Evolutionary conservation across 2,113 vertebrate species (phyloP).

Genomic region (Proterorhinus semilunaris): DNA sequence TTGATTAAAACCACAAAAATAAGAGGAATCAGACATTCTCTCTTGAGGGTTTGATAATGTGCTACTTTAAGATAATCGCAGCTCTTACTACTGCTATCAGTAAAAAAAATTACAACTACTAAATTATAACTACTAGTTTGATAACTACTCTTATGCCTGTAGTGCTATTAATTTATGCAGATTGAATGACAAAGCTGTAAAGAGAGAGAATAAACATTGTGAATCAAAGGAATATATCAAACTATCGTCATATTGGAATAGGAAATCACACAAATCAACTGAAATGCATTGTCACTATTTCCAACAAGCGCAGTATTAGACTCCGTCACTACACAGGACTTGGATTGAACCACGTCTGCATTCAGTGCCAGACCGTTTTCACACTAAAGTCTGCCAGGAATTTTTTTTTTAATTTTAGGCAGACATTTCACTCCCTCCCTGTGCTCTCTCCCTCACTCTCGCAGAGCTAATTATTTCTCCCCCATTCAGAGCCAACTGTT

Average conservation of each 20-base stretch:
- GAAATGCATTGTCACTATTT: slow-evolving; percentile 51
- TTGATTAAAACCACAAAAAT: background rate
- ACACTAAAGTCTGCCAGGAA: slow-evolving; percentile 64
- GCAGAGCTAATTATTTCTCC: slow-evolving; percentile 70
- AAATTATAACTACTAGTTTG: background rate
- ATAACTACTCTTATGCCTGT: background rate
- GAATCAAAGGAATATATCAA: slow-evolving; percentile 23
- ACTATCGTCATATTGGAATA: slow-evolving; percentile 30
- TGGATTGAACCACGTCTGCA: slow-evolving; percentile 50
- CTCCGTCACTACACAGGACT: slow-evolving; percentile 48
- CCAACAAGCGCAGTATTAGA: slow-evolving; percentile 48
- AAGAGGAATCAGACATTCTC: background rate
- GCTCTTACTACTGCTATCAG: background rate
- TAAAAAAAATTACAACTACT: background rate
- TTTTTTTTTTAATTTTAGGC: slow-evolving; percentile 44
- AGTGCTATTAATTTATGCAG: background rate
- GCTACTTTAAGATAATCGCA: background rate
- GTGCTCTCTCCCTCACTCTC: slow-evolving; percentile 30
- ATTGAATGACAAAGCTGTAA: background rate
- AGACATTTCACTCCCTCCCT: slow-evolving; percentile 43
- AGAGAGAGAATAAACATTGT: slow-evolving; percentile 12
- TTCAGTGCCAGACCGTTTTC: slow-evolving; percentile 62
- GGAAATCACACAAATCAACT: slow-evolving; percentile 52
- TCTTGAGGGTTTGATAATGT: background rate
- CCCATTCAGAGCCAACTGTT: slow-evolving; percentile 71